A percentile compares a stretch with the other conserved stretches of the same genome.
phyloP scores from a whole-genome alignment of 2,797 vertebrate species.

The Hydrocynus forskahlii region DNA sequence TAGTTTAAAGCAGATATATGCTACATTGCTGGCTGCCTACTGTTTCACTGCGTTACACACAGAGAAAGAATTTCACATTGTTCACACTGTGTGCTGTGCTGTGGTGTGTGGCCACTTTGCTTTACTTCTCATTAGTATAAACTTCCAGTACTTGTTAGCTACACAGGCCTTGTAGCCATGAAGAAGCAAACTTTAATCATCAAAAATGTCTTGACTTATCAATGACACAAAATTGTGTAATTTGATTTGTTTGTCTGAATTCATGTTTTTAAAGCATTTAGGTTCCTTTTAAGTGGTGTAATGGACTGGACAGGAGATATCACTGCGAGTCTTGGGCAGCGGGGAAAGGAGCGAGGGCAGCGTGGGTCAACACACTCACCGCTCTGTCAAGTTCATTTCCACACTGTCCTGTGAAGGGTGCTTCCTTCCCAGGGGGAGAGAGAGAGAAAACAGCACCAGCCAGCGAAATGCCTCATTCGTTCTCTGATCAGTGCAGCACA shows the following conservation, averaged over 20 bases:
- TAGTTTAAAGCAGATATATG: no score
- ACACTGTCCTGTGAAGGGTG: conserved; percentile 66
- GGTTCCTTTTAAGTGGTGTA: conserved; percentile 28
- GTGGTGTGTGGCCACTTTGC: no score
- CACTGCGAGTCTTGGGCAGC: conserved; percentile 67
- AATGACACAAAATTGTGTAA: not conserved
- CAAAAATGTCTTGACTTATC: no score
- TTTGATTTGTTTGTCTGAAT: not conserved
- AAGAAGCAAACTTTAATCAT: no score
- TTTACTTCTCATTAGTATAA: no score
- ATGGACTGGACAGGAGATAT: conserved; percentile 47
- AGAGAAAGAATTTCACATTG: no score
- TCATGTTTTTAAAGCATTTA: not conserved
- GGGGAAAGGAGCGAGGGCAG: conserved; percentile 65
- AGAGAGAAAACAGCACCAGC: conserved; percentile 42
- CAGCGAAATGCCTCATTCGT: conserved; percentile 77
- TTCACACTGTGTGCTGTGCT: no score
- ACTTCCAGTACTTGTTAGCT: no score
- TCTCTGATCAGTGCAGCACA: conserved; percentile 72
- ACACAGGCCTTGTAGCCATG: no score
- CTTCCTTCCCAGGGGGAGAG: conserved; percentile 51
- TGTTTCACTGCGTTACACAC: no score
- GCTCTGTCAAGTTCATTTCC: conserved; percentile 80
- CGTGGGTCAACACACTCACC: conserved; percentile 73
- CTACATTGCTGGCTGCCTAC: no score